Evolutionary conservation across 2,113 vertebrate genomes (phyloP), one percentile per base, ranked within the genome.

Genomic region (Myiopsitta monachus): DNA sequence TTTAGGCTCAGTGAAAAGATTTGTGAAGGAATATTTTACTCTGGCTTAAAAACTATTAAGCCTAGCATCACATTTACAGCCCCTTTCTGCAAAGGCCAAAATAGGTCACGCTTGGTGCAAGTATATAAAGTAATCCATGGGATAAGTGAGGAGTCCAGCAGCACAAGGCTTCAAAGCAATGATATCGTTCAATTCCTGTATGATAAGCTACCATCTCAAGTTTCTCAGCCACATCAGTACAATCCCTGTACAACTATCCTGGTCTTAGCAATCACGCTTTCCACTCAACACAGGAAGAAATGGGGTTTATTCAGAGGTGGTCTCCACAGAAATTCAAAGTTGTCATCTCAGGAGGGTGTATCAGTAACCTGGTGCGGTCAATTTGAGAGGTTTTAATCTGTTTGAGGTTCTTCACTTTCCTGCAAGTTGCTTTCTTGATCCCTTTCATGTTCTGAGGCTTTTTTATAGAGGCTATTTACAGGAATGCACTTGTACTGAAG

Each of bases 321-420:
- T 44, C 17, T 27, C 36, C 33, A n/a, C 43, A 55, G 44, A 69
- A 74, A 81, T 66, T 38, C 36, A 47, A 3, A 81, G 33, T 5
- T 78, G 8, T 19, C 8, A 7, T 38, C 36, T 74, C 39, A 52
- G 49, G 36, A 8, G 76, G 28, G 2, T 55, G 46, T 31, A 59
- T 87, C 49, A 81, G 9, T 44, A 33, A 66, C 13, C 12, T 79
- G 28, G 5, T 63, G 51, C 46, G 10, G 13, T 52, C 63, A 52
- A 12, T 73, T 77, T 3, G 6, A 70, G 54, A 78, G 22, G 31
- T 43, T 95, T 87, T 89, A 18, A 54, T 63, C 74, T 84, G 9
- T 27, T 83, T 52, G 80, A 87, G 55, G 31, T 67, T 89, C 88
- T 94, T 62, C 15, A 75, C 66, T 78, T 87, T 88, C 41, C 76